These are phyloP conservation scores for Trichechus manatus DNA, from an alignment of 2,113 vertebrate genomes.

Conservation along the genomic window DNA sequence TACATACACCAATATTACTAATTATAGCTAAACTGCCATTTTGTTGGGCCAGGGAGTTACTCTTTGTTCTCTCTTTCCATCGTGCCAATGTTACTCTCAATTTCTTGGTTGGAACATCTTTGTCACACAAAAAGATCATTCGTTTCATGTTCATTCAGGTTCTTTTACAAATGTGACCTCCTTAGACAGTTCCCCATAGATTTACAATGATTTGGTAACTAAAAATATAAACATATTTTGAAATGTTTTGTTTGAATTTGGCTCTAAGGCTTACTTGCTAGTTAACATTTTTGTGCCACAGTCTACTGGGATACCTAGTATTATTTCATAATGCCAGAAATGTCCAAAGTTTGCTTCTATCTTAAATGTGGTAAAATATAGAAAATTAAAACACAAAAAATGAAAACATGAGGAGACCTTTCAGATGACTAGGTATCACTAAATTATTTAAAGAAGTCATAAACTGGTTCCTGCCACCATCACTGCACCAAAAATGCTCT, in stretches of 20 bases:
- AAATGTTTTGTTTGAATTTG: neutral
- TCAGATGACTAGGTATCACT: neutral
- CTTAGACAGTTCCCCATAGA: neutral
- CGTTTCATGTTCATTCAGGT: neutral
- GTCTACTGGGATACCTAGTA: neutral
- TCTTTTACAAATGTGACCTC: neutral
- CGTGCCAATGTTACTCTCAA: neutral
- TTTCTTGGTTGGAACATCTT: neutral
- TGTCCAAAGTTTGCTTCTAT: neutral
- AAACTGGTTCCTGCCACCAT: neutral
- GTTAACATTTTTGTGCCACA: neutral
- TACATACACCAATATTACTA: neutral
- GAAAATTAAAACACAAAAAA: neutral
- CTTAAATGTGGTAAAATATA: neutral
- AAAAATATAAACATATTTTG: neutral
- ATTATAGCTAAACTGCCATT: neutral
- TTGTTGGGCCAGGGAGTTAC: neutral
- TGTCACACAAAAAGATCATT: neutral
- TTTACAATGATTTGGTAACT: neutral
- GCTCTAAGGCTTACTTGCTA: neutral
- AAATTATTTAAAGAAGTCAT: constrained; percentile 7
- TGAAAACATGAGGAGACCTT: neutral
- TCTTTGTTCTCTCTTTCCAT: neutral
- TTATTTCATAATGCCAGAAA: neutral
- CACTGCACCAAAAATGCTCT: neutral